Base-by-base conservation (phyloP, 2,797 vertebrate species). In the Catharus ustulatus region DNA sequence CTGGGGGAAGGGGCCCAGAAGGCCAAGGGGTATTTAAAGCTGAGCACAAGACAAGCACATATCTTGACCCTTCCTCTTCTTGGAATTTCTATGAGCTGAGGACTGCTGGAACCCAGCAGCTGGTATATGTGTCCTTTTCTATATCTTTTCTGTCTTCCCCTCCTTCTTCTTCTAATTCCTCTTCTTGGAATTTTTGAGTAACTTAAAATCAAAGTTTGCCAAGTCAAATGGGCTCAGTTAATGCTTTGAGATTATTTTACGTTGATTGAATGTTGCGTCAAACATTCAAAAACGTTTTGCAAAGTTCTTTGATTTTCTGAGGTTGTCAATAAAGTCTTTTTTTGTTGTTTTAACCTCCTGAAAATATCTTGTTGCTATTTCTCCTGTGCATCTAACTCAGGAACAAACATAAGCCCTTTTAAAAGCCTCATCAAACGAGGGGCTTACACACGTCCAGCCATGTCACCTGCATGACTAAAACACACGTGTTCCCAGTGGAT, bases 401-500 rank as follows among this genome's bases (percentile, higher is more conserved):
- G 57, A 78, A 55, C 7, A 42, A 62, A 5, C 6, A 2, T 15
- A 54, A 62, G 21, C 6, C 57, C 34, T 69, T 42, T 32, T 8
- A 46, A 71, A 78, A 48, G 42, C 42, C 30, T 26, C 16, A 29
- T 15, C 6, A 5, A 55, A 17, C 15, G 30, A 42, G 48, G 42
- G 30, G 30, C 11, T 57, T 34, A 48, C 34, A 55, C 24, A 11
- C 3, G 8, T 49, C 19, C 40, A 69, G 32, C 34, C 29, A 15
- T 5, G 13, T 32, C 42, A 78, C 23, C 27, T 49, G 9, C 32
- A 11, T 3, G 10, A 32, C 43, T 72, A 36, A 84, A 81, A 75
- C 1, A 0, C 13, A 32, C 2, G 0, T 16, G 61, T 24, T 4
- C 24, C 34, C 63, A 29, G 6, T 1, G 59, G 9, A 72, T 10